Base-by-base conservation (phyloP, 2,797 vertebrate genomes). In the Anolis apletophallus region DNA sequence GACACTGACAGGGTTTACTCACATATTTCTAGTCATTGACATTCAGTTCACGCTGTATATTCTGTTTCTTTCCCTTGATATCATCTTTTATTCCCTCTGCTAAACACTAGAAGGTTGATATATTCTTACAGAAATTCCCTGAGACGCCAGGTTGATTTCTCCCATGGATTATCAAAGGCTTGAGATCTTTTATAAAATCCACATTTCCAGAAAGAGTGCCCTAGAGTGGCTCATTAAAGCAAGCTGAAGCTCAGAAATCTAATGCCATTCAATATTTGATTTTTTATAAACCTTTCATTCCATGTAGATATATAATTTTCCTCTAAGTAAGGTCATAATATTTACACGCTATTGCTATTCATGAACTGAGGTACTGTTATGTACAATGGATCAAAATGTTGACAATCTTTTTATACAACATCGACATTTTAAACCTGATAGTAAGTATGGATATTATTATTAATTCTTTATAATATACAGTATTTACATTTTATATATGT, bases 371-470 rank as follows among this genome's bases (percentile, higher is more conserved):
- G 40, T 87, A 91, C 87, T 91, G 89, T 93, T 93, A 92, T 95
- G 88, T 94, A 91, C 93, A 93, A 93, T 93, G 88, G 64, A 85
- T 92, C 82, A 78, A 72, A 5, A 29, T 89, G 90, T 76, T 93
- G 87, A 92, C 91, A 92, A 91, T 92, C 94, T 93, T 85, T 94
- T 94, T 95, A 94, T 92, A 95, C 93, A 95, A 87, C 87, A 94
- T 88, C 84, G 93, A 87, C 40, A 23, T 87, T 91, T 88, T 92
- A 90, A 85, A 84, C 83, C 46, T 52, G 40, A 91, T 59, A 86
- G 95, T 93, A 96, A 88, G 95, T 95, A 94, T 32, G 85, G 83
- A 82, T 84, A 87, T 79, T 91, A 74, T 90, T 57, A 16, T 94
- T 95, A 94, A 88, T 64, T 46, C 46, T 57, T 61, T 76, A 2